Evolutionary conservation across 2,113 vertebrate species (phyloP), one percentile per base, ranked within the genome.

Genomic region (Mixornis gularis): DNA sequence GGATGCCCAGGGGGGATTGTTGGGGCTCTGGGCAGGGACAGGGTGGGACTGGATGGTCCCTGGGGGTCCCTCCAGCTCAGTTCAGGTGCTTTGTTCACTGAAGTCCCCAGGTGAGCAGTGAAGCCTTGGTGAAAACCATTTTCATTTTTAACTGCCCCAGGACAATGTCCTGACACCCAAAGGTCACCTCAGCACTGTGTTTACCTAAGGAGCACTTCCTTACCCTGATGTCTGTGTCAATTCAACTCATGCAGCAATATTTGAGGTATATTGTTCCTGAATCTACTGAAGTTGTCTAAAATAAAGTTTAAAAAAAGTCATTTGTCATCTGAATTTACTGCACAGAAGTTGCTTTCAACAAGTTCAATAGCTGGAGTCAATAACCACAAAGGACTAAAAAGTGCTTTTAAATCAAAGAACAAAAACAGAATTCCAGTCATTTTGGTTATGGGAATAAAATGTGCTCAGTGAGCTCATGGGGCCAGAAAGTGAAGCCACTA

Each of bases 11-110:
- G 69, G 0, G 69, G 63, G 44, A 0, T 6, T 44, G n/a, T 0
- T 36, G 53, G 59, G 69, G 4, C 5, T 14, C 68, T 58, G 78
- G 22, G 62, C 49, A 64, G 76, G 60, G 76, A 32, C 46, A 52
- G 63, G 63, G 0, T 4, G 27, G 63, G 1, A 15, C 38, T 27
- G 68, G n/a, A 1, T 20, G 9, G 0, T 22, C 40, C 56, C 49
- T 55, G 80, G 1, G 68, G 58, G 15, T 55, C 17, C 13, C 13
- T 43, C 0, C 68, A 55, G 58, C 58, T 73, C n/a, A 55, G 22
- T 27, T 53, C n/a, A 44, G 20, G 48, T 13, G 27, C 22, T 83
- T 38, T 72, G 68, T 32, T 48, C 32, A 25, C 4, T 6, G 11
- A 40, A 55, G 51, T 30, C 30, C 25, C 58, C 32, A 68, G 13